These are phyloP conservation scores for Lindbergichthys nudifrons DNA, from an alignment of 2,797 vertebrate species.

Conservation along the genomic window DNA sequence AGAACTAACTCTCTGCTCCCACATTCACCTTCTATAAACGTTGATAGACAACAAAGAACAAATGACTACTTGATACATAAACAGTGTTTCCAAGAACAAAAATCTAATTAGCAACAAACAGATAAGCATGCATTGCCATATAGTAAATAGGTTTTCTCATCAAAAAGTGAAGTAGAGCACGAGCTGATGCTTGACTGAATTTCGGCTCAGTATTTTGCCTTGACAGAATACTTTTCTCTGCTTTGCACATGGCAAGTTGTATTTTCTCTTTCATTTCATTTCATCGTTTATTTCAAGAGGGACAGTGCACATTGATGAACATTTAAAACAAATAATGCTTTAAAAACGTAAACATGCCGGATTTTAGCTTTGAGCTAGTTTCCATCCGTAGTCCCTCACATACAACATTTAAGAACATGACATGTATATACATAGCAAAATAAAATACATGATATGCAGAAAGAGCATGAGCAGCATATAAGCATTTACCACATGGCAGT, in stretches of 20 bases:
- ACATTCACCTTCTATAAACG: constrained; percentile 26
- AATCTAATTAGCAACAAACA: constrained; percentile 32
- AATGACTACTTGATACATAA: constrained; percentile 34
- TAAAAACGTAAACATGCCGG: no score
- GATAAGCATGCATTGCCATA: constrained; percentile 34
- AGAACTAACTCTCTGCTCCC: constrained; percentile 16
- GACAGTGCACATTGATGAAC: no score
- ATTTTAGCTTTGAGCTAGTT: no score
- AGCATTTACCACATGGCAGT: no score
- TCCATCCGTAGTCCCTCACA: no score
- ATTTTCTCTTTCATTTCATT: no score
- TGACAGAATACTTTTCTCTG: constrained; percentile 44
- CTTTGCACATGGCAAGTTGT: constrained; percentile 46
- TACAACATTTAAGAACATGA: no score
- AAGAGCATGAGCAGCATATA: no score
- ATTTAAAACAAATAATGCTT: no score
- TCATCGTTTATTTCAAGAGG: no score
- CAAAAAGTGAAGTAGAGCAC: constrained; percentile 47
- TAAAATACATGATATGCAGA: no score
- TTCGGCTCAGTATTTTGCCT: constrained; percentile 26
- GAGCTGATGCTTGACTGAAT: constrained; percentile 53
- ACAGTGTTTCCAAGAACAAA: constrained; percentile 20
- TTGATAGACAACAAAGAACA: constrained; percentile 17
- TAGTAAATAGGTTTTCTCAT: constrained; percentile 47
- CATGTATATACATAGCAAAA: no score